Evolutionary conservation across 2,113 vertebrate genomes (phyloP).

Genomic region (Tragelaphus scriptus): DNA sequence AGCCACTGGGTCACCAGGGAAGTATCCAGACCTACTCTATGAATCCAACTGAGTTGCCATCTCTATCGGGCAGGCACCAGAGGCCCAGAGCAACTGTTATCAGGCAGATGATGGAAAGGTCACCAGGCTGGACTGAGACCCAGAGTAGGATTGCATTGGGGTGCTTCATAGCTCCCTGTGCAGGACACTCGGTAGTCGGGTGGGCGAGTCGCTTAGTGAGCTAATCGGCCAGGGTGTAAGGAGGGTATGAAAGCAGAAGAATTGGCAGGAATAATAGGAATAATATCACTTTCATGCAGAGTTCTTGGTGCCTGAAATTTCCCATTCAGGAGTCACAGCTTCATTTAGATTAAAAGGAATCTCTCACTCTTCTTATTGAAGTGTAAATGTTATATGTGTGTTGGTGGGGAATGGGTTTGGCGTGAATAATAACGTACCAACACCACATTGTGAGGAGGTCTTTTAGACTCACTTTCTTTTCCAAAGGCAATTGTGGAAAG

Average conservation of each 20-base stretch:
- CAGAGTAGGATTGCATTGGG: background rate
- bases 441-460: background rate
- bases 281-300: rapidly evolving
- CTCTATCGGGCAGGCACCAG: background rate
- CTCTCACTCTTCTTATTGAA: background rate
- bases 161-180: background rate
- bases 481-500: background rate
- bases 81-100: background rate
- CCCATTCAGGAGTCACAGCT: background rate
- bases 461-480: background rate
- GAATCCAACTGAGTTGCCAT: background rate
- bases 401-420: background rate
- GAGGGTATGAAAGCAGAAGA: background rate
- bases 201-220: background rate
- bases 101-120: background rate
- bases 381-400: background rate
- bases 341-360: background rate
- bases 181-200: background rate
- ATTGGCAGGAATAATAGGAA: background rate
- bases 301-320: no score
- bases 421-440: background rate
- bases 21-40: background rate
- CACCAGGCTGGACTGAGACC: background rate
- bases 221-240: background rate
- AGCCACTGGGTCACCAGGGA: background rate